Percentiles rank a stretch among this genome's conserved stretches.
These are phyloP conservation scores for Euura lappo DNA, from an alignment of 1,140 invertebrate species.

Conservation along the genomic window DNA sequence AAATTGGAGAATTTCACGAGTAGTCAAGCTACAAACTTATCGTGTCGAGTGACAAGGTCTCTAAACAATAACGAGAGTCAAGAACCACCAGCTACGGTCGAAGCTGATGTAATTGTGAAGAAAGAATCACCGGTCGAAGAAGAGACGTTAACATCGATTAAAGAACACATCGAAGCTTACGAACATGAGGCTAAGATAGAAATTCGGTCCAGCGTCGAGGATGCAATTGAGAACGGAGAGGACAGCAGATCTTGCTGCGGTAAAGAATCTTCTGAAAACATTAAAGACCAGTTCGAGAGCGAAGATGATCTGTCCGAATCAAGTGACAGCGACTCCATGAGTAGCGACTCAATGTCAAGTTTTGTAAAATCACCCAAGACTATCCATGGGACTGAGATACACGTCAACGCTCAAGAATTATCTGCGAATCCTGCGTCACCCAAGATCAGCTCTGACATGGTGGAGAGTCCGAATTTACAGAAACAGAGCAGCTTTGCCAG, in stretches of 20 bases:
- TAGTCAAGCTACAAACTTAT: background rate
- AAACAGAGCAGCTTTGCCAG: constrained; percentile 45
- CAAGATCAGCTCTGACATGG: background rate
- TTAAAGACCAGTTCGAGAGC: background rate
- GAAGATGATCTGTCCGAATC: background rate
- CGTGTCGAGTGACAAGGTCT: background rate
- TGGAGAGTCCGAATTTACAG: constrained; percentile 26
- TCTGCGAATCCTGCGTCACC: background rate
- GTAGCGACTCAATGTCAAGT: background rate
- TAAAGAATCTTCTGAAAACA: background rate
- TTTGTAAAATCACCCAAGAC: background rate
- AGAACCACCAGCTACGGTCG: background rate
- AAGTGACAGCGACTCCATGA: background rate
- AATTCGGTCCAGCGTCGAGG: background rate
- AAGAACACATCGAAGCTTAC: background rate
- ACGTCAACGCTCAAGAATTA: background rate
- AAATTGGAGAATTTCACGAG: background rate
- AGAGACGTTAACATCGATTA: background rate
- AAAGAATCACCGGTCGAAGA: background rate
- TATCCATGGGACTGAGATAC: background rate
- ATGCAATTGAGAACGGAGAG: background rate
- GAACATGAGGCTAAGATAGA: background rate
- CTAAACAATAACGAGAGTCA: background rate
- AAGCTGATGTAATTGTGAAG: background rate
- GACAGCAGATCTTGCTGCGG: background rate